Conservation (phyloP, 2,797 vertebrate species). For the Artibeus jamaicensis region DNA sequence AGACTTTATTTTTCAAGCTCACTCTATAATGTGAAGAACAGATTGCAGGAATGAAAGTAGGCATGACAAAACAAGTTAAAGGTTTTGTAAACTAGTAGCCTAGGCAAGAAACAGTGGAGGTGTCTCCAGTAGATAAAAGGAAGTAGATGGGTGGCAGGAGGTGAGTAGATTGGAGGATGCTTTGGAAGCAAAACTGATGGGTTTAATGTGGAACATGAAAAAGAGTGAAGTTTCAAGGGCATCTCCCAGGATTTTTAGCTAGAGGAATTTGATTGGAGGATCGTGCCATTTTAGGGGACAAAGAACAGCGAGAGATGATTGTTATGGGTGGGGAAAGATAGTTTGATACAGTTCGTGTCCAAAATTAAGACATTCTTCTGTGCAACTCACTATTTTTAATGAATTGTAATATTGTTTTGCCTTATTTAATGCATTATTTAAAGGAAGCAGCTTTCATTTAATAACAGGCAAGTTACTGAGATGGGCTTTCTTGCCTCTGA, state of each 20-base stretch:
- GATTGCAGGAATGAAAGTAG: neutral
- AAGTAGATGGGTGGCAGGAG: neutral
- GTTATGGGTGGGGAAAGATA: neutral
- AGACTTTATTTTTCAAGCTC: neutral
- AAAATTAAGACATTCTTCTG: constrained; percentile 7
- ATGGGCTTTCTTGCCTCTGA: neutral
- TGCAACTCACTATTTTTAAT: neutral
- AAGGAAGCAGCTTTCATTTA: neutral
- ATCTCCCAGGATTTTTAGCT: neutral
- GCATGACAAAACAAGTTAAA: neutral
- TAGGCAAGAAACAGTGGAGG: neutral
- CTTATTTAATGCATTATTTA: neutral
- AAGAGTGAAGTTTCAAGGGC: neutral
- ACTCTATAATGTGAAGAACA: neutral
- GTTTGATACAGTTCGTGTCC: neutral
- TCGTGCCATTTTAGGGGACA: neutral
- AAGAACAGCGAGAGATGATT: neutral
- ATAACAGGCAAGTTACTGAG: neutral
- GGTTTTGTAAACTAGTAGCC: neutral
- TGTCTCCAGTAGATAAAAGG: neutral
- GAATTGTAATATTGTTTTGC: neutral
- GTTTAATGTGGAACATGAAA: neutral
- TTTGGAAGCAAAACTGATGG: neutral
- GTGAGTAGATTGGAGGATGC: neutral
- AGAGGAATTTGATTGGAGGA: neutral